Conservation (phyloP, 2,797 vertebrate genomes). For the Aphelocoma californica region DNA sequence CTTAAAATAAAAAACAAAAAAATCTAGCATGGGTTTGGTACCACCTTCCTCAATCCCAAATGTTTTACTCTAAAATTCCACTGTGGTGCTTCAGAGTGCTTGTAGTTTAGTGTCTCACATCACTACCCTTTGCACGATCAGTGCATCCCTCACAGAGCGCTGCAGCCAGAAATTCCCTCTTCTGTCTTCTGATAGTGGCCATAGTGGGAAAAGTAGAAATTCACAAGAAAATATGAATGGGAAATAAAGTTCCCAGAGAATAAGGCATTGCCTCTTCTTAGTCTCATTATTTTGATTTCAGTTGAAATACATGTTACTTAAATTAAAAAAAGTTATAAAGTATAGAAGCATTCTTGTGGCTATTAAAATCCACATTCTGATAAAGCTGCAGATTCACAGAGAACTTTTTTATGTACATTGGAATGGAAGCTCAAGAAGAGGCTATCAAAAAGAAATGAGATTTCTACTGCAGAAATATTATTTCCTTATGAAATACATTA, state of each 20-base stretch:
- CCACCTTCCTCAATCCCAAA: neutral
- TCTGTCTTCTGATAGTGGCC: neutral
- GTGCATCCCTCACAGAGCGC: neutral
- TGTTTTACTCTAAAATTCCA: neutral
- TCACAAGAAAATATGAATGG: neutral
- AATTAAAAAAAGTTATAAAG: neutral
- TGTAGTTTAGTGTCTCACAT: neutral
- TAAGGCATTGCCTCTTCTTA: neutral
- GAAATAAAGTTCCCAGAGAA: neutral
- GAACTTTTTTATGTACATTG: neutral
- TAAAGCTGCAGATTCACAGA: neutral
- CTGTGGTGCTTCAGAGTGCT: neutral
- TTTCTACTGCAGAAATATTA: neutral
- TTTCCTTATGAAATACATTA: neutral
- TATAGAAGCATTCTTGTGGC: neutral
- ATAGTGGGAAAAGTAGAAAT: neutral
- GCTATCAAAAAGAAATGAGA: neutral
- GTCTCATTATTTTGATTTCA: neutral
- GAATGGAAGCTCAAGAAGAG: neutral
- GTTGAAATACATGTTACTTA: neutral
- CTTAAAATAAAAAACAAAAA: neutral
- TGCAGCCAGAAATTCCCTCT: neutral
- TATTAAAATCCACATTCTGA: neutral
- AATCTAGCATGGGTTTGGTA: neutral
- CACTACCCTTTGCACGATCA: rapidly evolving